Evolutionary conservation across 2,888 invertebrate species (phyloP).

Genomic region (Willowsia nigromaculata): DNA sequence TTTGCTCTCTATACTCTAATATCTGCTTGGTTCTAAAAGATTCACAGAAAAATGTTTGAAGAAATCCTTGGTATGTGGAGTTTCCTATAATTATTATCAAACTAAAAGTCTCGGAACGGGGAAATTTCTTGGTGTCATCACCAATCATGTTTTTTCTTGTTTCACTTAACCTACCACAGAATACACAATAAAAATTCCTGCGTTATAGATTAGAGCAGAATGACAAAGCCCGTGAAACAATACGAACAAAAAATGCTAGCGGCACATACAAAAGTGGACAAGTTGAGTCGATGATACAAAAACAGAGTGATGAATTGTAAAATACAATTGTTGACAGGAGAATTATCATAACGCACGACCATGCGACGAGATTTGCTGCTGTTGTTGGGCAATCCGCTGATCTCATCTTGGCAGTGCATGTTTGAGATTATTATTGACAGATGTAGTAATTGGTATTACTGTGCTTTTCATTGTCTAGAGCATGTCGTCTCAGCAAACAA

Average conservation of each 20-base stretch:
- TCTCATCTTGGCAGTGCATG: conserved; percentile 20
- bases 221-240: conserved; percentile 23
- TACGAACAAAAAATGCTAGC: not conserved
- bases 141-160: conserved; percentile 15
- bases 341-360: conserved; percentile 48
- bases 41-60: no score
- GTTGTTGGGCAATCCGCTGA: conserved; percentile 50
- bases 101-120: not conserved
- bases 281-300: conserved; percentile 5
- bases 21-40: not conserved
- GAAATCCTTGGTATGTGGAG: no score
- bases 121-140: conserved; percentile 40
- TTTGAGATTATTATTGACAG: conserved; percentile 44
- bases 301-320: conserved; percentile 4
- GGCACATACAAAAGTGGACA: not conserved
- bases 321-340: conserved; percentile 52
- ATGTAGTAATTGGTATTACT: conserved; percentile 50
- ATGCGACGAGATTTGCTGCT: not conserved
- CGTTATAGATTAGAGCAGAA: not conserved
- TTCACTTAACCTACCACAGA: not conserved
- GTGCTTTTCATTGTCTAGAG: conserved; percentile 21
- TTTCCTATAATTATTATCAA: no score
- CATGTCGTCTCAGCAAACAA: not conserved
- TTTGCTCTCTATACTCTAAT: conserved; percentile 16
- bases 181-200: conserved; percentile 7